These are phyloP conservation scores for Seira musarum DNA, from an alignment of 2,888 invertebrate species.

Conservation along the genomic window DNA sequence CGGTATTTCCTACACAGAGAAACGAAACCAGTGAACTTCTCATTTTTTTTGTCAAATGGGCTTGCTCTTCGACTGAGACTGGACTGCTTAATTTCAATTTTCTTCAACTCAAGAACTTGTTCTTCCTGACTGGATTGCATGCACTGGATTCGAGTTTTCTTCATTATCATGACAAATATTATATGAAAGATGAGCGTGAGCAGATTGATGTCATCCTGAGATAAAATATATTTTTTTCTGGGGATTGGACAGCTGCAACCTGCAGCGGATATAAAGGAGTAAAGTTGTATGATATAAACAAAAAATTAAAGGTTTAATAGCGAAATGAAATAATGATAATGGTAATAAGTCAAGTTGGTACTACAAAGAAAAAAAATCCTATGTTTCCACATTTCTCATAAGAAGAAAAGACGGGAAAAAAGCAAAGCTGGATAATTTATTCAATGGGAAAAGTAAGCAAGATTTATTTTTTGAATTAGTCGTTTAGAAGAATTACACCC, in stretches of 20 bases:
- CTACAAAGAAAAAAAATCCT: constrained; percentile 1
- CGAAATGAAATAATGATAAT: not conserved
- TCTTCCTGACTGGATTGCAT: not conserved
- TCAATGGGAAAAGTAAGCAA: constrained; percentile 7
- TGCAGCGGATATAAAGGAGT: not conserved
- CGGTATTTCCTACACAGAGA: constrained; percentile 4
- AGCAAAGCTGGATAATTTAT: constrained; percentile 1
- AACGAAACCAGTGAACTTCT: not conserved
- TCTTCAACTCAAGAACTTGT: not conserved
- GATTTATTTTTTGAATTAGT: constrained; percentile 1
- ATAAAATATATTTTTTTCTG: constrained; percentile 3
- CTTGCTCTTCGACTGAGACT: not conserved
- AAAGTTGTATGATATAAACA: not conserved
- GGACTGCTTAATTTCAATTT: too few relatives aligned
- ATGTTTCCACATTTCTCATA: not conserved
- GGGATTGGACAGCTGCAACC: not conserved
- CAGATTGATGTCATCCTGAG: constrained; percentile 16
- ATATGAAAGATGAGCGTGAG: constrained; percentile 14
- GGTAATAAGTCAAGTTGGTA: constrained; percentile 1
- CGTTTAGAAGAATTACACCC: not conserved
- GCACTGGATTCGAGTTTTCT: constrained; percentile 3
- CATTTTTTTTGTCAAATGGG: constrained; percentile 4
- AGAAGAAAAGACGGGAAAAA: not conserved
- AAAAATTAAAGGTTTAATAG: not conserved
- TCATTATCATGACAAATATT: constrained; percentile 21